Evolutionary conservation across 2,797 vertebrate genomes (phyloP).

Genomic region (Nannoperca obscura): DNA sequence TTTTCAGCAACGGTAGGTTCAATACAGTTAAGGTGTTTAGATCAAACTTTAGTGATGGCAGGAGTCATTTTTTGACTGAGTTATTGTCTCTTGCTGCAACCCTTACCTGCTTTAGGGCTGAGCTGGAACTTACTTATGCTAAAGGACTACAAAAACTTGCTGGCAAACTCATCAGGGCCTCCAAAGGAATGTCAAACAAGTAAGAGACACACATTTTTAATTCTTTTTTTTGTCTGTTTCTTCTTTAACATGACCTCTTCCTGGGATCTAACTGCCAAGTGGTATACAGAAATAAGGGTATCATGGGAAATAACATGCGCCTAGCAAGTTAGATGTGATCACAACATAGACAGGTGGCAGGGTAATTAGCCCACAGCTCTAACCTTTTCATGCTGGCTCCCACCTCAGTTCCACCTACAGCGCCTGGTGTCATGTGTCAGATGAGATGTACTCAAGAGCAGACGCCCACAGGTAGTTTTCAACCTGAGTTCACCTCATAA

Average conservation of each 20-base stretch:
- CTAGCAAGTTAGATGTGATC: constrained; percentile 44
- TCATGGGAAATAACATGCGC: constrained; percentile 37
- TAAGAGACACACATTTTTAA: constrained; percentile 76
- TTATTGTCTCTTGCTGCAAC: constrained; percentile 12
- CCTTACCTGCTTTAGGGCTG: constrained; percentile 79
- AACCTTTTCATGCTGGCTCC: constrained; percentile 70
- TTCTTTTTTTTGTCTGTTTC: constrained; percentile 36
- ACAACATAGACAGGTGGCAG: constrained; percentile 62
- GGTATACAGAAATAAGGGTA: constrained; percentile 38
- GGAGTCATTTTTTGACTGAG: constrained; percentile 66
- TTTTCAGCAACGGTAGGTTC: constrained; percentile 90
- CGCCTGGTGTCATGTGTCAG: constrained; percentile 88
- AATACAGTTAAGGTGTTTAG: background rate
- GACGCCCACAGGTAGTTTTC: constrained; percentile 88
- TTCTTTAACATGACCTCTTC: constrained; percentile 36
- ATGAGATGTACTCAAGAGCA: constrained; percentile 90
- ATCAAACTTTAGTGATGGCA: constrained; percentile 19
- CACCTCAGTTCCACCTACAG: constrained; percentile 86
- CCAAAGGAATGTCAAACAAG: constrained; percentile 88
- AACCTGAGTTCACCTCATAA: constrained; percentile 23
- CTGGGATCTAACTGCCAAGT: constrained; percentile 15
- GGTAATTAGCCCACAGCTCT: constrained; percentile 60
- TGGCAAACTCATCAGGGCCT: constrained; percentile 86
- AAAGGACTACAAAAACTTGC: constrained; percentile 91
- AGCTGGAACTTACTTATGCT: constrained; percentile 88